Evolutionary conservation across 2,113 vertebrate genomes (phyloP).

Genomic region (Perca schrenkii): DNA sequence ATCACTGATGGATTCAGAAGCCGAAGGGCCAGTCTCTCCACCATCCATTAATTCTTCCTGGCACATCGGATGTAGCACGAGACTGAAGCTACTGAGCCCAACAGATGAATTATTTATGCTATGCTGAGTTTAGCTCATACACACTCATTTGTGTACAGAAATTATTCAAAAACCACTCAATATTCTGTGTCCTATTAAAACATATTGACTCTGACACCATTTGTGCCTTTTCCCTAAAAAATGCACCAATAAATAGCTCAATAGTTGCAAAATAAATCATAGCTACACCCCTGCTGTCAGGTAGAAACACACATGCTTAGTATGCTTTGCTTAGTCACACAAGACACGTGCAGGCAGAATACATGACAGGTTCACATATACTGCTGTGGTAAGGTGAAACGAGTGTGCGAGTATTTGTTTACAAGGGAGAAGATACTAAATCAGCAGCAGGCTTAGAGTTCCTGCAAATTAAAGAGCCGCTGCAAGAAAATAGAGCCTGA

Average conservation of each 20-base stretch:
- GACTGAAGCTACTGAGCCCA: constrained; percentile 11
- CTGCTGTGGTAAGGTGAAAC: constrained; percentile 4
- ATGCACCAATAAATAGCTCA: constrained; percentile 18
- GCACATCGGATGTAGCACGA: constrained; percentile 43
- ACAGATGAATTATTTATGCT: constrained; percentile 43
- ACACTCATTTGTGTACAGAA: not conserved
- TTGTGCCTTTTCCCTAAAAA: not conserved
- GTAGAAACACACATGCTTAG: not conserved
- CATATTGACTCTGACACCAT: not conserved
- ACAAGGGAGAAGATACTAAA: constrained; percentile 24
- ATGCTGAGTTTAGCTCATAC: constrained; percentile 26
- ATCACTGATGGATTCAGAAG: constrained; percentile 36
- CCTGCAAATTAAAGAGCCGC: constrained; percentile 46
- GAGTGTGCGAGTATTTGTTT: constrained; percentile 28
- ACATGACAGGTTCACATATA: not conserved
- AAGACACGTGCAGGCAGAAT: not conserved
- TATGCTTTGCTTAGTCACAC: not conserved
- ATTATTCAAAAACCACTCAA: constrained; percentile 1
- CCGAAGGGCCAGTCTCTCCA: constrained; percentile 21
- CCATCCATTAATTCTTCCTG: constrained; percentile 32
- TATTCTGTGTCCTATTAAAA: constrained; percentile 6
- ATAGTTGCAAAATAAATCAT: constrained; percentile 46
- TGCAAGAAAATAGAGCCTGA: constrained; percentile 31
- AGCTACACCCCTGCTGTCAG: constrained; percentile 4
- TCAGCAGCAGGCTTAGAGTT: constrained; percentile 42